Evolutionary conservation across 1,140 invertebrate species (phyloP).

Genomic region (Tachypleus tridentatus): DNA sequence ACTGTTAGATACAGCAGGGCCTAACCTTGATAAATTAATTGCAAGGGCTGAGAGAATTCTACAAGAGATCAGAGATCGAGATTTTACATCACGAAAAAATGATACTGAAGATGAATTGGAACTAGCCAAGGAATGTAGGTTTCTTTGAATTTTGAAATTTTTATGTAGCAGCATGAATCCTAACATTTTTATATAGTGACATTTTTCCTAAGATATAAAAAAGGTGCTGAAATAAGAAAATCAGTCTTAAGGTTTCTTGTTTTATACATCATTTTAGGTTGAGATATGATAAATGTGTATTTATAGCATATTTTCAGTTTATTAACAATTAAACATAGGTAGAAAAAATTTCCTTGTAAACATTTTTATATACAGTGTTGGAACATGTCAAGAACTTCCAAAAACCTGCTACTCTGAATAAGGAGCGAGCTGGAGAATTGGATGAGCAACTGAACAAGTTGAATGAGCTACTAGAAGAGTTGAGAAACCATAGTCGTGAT

Average conservation of each 20-base stretch:
- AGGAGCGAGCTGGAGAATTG: slow-evolving; percentile 44
- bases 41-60: slow-evolving; percentile 57
- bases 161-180: no score
- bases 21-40: slow-evolving; percentile 61
- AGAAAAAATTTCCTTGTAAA: no score
- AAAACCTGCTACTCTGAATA: slow-evolving; percentile 33
- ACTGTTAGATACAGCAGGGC: slow-evolving; percentile 49
- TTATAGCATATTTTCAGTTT: background rate
- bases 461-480: slow-evolving; percentile 39
- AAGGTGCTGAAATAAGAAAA: no score
- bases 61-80: slow-evolving; percentile 46
- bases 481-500: slow-evolving; percentile 50
- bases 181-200: no score
- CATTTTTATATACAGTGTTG: slow-evolving; percentile 50
- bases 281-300: no score
- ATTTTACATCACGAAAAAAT: slow-evolving; percentile 37
- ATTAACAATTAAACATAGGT: slow-evolving; percentile 18
- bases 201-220: no score
- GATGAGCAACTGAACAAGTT: slow-evolving; percentile 45
- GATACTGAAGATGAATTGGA: slow-evolving; percentile 21
- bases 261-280: no score
- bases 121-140: slow-evolving; percentile 28
- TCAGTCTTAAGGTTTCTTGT: no score
- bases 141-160: background rate
- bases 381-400: slow-evolving; percentile 43